These are phyloP conservation scores for Tachysurus vachellii DNA, from an alignment of 2,113 vertebrate species.

Conservation along the genomic window DNA sequence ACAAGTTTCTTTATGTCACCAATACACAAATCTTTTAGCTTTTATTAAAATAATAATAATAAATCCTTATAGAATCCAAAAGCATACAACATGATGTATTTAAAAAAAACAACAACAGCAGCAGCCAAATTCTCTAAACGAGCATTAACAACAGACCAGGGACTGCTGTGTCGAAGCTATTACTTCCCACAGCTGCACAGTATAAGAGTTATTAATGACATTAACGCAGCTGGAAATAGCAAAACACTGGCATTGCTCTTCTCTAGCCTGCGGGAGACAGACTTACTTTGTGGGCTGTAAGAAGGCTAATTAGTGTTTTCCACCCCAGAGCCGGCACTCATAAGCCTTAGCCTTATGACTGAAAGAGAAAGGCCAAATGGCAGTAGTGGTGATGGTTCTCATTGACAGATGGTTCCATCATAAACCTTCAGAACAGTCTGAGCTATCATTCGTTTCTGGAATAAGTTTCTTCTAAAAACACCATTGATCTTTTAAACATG, in stretches of 20 bases:
- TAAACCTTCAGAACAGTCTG: slow-evolving; percentile 38
- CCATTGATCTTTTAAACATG: slow-evolving; percentile 17
- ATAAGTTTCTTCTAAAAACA: slow-evolving; percentile 2
- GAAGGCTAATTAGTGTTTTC: slow-evolving; percentile 72
- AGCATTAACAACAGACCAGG: neutral
- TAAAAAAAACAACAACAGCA: neutral
- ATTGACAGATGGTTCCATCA: slow-evolving; percentile 53
- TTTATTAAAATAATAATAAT: neutral
- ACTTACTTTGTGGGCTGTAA: slow-evolving; percentile 72
- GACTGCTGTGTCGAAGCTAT: neutral
- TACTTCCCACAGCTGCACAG: slow-evolving; percentile 60
- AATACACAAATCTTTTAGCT: neutral
- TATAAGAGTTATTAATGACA: slow-evolving; percentile 68
- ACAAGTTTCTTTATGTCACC: neutral
- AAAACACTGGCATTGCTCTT: slow-evolving; percentile 63
- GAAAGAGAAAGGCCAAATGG: slow-evolving; percentile 59
- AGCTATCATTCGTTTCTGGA: slow-evolving; percentile 34
- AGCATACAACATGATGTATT: no score
- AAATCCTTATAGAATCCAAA: neutral
- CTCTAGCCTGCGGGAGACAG: slow-evolving; percentile 74
- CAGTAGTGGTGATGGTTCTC: slow-evolving; percentile 38
- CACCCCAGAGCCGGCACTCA: slow-evolving; percentile 55
- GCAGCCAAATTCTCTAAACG: neutral
- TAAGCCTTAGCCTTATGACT: slow-evolving; percentile 59
- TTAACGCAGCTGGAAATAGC: slow-evolving; percentile 72